Evolutionary conservation across 1,140 invertebrate species (phyloP), one percentile per base, ranked within the genome.

Genomic region (Geopemphigus sp.): DNA sequence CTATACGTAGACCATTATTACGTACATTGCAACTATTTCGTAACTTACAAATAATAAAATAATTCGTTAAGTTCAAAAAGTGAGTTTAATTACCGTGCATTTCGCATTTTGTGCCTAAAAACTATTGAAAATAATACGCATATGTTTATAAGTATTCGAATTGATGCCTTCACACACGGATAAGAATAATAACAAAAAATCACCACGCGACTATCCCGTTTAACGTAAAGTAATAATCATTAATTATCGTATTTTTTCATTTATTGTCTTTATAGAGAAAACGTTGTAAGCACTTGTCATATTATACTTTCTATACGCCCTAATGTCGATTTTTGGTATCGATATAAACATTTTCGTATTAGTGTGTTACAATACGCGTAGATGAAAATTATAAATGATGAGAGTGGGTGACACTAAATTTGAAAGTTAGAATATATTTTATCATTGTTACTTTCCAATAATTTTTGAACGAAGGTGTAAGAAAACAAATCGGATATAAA

Each of bases 371-470:
- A 39, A 39, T 39, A 39, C 8, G 32, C 1, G 61, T 17, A 63
- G 8, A 32, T 12, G 5, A 64, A 68, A 24, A 68, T n/a, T 4
- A 39, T 39, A 68, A 68, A 68, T 68, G 12, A 68, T 15, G 14
- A 6, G 22, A 68, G 66, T 68, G 66, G 66, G 66, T 50, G 8
- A 47, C 15, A 47, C 39, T 68, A 17, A 68, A 68, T 68, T 68
- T 68, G 66, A 68, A 68, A 68, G 66, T 68, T 26, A 68, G 15
- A 68, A 68, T 50, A 68, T 19, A 26, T 26, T 47, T 50, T 47
- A 50, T 50, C 66, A 68, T 68, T 68, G 66, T 68, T 68, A 68
- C 66, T 68, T 68, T 68, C 66, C 12, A 68, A 68, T 68, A 15
- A 68, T 12, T 50, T 50, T 68, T 50, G 14, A 50, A 45, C 66